Conservation (phyloP, 2,888 invertebrate genomes). For the Nomada flava region DNA sequence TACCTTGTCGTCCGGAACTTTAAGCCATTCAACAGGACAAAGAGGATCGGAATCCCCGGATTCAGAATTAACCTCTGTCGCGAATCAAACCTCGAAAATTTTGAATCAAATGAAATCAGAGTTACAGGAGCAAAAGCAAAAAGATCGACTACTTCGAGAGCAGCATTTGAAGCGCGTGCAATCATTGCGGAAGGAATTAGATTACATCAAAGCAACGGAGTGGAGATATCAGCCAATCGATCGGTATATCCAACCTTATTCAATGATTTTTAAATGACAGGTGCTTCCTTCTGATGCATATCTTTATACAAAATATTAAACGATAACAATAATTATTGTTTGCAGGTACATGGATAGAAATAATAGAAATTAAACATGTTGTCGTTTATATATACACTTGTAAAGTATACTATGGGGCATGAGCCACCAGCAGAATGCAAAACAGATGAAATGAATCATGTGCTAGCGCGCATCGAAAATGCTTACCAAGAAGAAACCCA, state of each 20-base stretch:
- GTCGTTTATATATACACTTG: slow-evolving; percentile 50
- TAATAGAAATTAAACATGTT: slow-evolving; percentile 64
- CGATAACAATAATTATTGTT: slow-evolving; percentile 15
- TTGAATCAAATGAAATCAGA: slow-evolving; percentile 86
- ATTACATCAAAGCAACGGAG: slow-evolving; percentile 91
- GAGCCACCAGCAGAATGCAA: background rate
- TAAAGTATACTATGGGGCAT: slow-evolving; percentile 59
- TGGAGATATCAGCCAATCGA: slow-evolving; percentile 92
- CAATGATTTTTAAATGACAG: background rate
- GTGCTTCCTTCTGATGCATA: background rate
- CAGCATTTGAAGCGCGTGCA: slow-evolving; percentile 90
- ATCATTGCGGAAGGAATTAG: slow-evolving; percentile 90
- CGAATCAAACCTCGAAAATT: slow-evolving; percentile 80
- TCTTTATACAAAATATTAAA: background rate
- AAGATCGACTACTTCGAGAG: slow-evolving; percentile 87
- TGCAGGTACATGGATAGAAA: slow-evolving; percentile 66
- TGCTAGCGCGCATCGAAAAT: slow-evolving; percentile 66
- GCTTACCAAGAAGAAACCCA: slow-evolving; percentile 33
- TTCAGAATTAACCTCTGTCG: slow-evolving; percentile 76
- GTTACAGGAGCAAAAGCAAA: slow-evolving; percentile 86
- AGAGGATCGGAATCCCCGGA: slow-evolving; percentile 79
- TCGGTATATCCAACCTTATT: slow-evolving; percentile 83
- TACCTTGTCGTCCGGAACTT: slow-evolving; percentile 77
- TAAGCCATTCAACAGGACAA: slow-evolving; percentile 78
- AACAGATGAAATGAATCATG: slow-evolving; percentile 68